A percentile compares a stretch with the other conserved stretches of the same genome.
These are phyloP conservation scores for Morus bassanus DNA, from an alignment of 2,797 vertebrate species.

Conservation along the genomic window DNA sequence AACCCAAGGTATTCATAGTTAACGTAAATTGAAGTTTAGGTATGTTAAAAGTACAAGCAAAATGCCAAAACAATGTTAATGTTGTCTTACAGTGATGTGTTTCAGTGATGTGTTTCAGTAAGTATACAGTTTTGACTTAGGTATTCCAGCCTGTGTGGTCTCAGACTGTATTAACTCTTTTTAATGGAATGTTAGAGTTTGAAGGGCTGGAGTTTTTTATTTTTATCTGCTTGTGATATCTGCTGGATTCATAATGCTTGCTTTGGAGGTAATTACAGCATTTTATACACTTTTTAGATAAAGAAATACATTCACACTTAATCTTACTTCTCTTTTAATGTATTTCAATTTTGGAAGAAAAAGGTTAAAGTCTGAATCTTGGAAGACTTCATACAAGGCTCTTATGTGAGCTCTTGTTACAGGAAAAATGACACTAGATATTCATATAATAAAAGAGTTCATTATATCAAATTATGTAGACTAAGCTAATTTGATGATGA, in stretches of 20 bases:
- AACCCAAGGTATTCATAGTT: not conserved
- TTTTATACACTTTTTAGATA: not conserved
- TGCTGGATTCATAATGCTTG: not conserved
- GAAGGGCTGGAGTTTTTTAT: not conserved
- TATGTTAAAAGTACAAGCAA: constrained; percentile 19
- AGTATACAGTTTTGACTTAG: not conserved
- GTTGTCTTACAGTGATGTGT: not conserved
- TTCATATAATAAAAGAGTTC: not conserved
- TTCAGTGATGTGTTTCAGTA: not conserved
- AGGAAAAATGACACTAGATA: not conserved
- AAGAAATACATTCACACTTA: not conserved
- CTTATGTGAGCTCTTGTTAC: not conserved
- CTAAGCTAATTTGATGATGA: not conserved
- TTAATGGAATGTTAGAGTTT: constrained; percentile 3
- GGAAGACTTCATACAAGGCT: not conserved
- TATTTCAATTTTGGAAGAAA: constrained; percentile 17
- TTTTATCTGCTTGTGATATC: constrained; percentile 21
- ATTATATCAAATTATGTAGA: constrained; percentile 3
- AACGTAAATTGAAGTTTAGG: not conserved
- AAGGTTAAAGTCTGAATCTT: not conserved
- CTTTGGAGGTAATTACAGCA: not conserved
- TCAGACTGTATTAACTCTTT: not conserved
- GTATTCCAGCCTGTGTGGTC: constrained; percentile 51
- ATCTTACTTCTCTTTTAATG: not conserved
- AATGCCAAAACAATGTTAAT: not conserved